Evolutionary conservation across 2,113 vertebrate genomes (phyloP).

Genomic region (Anas platyrhynchos): DNA sequence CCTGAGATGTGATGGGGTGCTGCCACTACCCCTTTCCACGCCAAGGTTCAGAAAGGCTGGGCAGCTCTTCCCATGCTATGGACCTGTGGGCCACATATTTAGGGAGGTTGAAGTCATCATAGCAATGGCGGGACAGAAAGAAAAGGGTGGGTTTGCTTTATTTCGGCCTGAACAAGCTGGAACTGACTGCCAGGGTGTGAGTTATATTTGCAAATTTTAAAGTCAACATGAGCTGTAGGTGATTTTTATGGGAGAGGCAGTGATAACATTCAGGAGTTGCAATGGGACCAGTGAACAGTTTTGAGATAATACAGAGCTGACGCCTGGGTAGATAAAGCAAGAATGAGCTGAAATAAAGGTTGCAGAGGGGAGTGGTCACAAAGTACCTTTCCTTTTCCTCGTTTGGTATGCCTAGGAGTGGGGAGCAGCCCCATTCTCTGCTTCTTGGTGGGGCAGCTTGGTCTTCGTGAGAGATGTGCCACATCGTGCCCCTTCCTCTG

Average conservation of each 20-base stretch:
- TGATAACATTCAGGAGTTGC: conserved; percentile 74
- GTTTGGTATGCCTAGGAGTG: background rate
- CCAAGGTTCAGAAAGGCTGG: background rate
- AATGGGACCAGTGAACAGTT: background rate
- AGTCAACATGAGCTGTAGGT: conserved; percentile 41
- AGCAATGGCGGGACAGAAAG: background rate
- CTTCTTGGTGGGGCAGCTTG: background rate
- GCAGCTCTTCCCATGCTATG: background rate
- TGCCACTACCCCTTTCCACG: background rate
- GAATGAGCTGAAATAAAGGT: conserved; percentile 37
- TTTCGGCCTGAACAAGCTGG: background rate
- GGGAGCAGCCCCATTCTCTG: background rate
- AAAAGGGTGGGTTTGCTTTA: background rate
- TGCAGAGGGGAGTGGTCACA: background rate
- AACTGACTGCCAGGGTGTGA: conserved; percentile 45
- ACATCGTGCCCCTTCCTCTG: background rate
- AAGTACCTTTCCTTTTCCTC: background rate
- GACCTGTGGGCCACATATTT: background rate
- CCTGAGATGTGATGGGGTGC: background rate
- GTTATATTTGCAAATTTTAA: conserved; percentile 67
- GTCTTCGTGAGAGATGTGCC: background rate
- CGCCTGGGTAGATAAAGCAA: conserved; percentile 52
- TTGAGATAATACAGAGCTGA: conserved; percentile 39
- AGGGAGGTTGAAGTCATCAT: background rate
- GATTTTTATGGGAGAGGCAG: conserved; percentile 46